These are phyloP conservation scores for Melanotaenia nigrans DNA, from an alignment of 2,797 vertebrate genomes.

Conservation along the genomic window DNA sequence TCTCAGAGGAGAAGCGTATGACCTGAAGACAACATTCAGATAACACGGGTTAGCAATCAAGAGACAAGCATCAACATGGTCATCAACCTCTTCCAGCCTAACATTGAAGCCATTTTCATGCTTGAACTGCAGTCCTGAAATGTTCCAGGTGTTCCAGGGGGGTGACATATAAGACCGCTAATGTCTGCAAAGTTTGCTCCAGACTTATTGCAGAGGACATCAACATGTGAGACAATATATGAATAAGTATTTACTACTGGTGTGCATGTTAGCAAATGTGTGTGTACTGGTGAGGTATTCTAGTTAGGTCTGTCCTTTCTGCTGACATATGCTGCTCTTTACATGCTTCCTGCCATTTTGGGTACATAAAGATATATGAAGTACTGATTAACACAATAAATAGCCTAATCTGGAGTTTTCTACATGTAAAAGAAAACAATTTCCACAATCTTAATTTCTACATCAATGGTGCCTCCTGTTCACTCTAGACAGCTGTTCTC, in stretches of 20 bases:
- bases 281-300: background rate
- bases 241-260: background rate
- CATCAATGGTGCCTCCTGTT: no score
- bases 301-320: background rate
- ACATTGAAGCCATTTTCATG: background rate
- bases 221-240: background rate
- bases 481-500: no score
- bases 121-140: no score
- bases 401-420: no score
- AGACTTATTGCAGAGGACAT: background rate
- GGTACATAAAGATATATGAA: no score
- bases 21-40: slow-evolving; percentile 77
- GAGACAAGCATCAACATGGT: background rate
- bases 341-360: background rate
- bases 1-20: slow-evolving; percentile 90
- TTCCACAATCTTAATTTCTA: no score
- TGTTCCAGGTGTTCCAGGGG: background rate
- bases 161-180: no score
- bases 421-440: no score
- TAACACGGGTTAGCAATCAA: slow-evolving; percentile 31
- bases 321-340: background rate
- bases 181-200: no score
- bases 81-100: background rate
- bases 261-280: background rate
- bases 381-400: no score